Conservation (phyloP, 2,113 vertebrate genomes). For the Apteryx mantelli region DNA sequence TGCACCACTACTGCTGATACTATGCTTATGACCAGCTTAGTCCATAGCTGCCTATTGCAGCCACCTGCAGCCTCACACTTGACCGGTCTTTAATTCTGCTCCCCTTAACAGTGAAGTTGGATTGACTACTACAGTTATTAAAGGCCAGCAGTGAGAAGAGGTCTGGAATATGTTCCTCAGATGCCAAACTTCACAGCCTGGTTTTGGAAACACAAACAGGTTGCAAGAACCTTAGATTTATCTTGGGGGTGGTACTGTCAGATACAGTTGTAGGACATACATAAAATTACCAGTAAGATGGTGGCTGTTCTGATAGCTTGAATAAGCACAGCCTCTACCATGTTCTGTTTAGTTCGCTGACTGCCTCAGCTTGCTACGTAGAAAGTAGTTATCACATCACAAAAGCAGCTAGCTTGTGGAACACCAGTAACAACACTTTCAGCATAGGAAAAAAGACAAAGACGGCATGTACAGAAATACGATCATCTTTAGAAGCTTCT, state of each 20-base stretch:
- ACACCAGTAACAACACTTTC: fast-evolving
- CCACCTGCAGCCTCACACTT: too few relatives aligned
- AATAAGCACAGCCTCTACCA: too few relatives aligned
- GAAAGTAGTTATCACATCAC: fast-evolving
- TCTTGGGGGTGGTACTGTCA: too few relatives aligned
- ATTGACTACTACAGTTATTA: fast-evolving
- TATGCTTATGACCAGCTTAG: too few relatives aligned
- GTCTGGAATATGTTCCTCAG: neutral
- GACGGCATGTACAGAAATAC: fast-evolving
- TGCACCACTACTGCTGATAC: too few relatives aligned
- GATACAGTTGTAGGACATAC: too few relatives aligned
- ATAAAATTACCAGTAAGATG: fast-evolving
- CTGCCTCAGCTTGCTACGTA: neutral
- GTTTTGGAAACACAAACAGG: neutral
- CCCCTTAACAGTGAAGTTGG: neutral
- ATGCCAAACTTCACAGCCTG: neutral
- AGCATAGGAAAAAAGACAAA: neutral
- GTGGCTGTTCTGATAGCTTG: neutral
- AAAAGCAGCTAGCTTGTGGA: neutral
- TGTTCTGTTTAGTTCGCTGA: neutral
- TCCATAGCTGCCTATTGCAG: too few relatives aligned
- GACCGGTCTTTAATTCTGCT: neutral
- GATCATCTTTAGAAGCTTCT: neutral
- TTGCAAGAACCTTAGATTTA: too few relatives aligned
- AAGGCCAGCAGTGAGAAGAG: neutral